Conservation (phyloP, 2,888 invertebrate genomes). For the Conistra vaccinii region DNA sequence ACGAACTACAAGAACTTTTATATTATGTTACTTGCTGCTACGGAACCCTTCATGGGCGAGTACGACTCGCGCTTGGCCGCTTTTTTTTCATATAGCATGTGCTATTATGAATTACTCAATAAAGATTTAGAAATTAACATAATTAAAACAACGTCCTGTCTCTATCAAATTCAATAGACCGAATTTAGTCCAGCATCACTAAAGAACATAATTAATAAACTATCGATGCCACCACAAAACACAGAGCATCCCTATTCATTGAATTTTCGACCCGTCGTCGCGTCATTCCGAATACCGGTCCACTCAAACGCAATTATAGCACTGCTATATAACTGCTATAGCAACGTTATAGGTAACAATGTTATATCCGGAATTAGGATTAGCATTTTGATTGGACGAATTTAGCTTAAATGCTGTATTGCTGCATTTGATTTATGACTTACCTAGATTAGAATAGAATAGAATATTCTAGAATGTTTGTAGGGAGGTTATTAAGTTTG, state of each 20-base stretch:
- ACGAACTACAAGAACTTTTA: too few relatives aligned
- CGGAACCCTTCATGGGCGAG: too few relatives aligned
- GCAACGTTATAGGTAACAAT: slow-evolving; percentile 67
- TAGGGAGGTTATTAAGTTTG: neutral
- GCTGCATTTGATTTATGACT: slow-evolving; percentile 16
- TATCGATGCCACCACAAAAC: neutral
- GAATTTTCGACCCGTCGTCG: slow-evolving; percentile 27
- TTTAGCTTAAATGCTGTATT: slow-evolving; percentile 48
- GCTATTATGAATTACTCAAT: too few relatives aligned
- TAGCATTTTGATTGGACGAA: slow-evolving; percentile 81
- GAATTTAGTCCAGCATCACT: neutral
- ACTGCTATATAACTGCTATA: slow-evolving; percentile 34
- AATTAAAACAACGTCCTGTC: too few relatives aligned
- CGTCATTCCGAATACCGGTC: slow-evolving; percentile 17
- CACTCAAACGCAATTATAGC: slow-evolving; percentile 54
- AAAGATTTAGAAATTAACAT: neutral
- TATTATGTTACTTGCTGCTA: too few relatives aligned
- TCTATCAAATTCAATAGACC: neutral
- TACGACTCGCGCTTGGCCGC: too few relatives aligned
- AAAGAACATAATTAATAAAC: neutral
- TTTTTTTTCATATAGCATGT: too few relatives aligned
- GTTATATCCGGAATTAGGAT: slow-evolving; percentile 75
- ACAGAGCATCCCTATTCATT: slow-evolving; percentile 23
- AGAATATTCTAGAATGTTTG: too few relatives aligned
- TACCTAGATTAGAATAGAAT: too few relatives aligned